Evolutionary conservation across 64 coral and sea anemone genomes (phyloP).

Genomic region (Stichodactyla mertensii): DNA sequence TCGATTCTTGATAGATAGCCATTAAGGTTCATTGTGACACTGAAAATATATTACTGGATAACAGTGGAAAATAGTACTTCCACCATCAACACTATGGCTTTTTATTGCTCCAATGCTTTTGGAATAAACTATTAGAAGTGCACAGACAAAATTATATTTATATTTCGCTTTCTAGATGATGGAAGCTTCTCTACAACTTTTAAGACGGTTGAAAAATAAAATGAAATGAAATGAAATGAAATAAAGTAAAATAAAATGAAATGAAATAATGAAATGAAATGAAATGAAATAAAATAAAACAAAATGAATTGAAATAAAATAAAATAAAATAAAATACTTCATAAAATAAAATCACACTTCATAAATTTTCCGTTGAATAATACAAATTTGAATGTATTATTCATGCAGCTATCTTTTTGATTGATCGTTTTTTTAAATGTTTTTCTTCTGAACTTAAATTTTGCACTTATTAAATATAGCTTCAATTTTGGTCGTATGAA

Average conservation of each 20-base stretch:
- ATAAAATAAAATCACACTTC: neutral
- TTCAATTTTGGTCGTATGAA: neutral
- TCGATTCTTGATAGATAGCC: too few relatives aligned
- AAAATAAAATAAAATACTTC: too few relatives aligned
- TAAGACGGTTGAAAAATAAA: neutral
- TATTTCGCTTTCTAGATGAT: too few relatives aligned
- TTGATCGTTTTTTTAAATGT: neutral
- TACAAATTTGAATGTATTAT: neutral
- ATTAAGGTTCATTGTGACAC: neutral
- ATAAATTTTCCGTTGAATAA: neutral
- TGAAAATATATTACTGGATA: neutral
- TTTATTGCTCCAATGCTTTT: neutral
- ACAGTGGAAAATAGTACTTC: neutral
- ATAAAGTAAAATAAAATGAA: neutral
- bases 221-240: neutral
- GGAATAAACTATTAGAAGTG: neutral
- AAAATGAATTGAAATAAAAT: neutral
- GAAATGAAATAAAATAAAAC: neutral
- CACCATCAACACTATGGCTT: neutral
- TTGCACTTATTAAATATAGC: neutral
- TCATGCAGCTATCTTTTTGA: neutral
- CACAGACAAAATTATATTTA: too few relatives aligned
- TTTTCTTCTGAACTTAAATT: neutral
- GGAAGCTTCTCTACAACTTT: too few relatives aligned
- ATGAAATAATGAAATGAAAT: neutral